These are phyloP conservation scores for Diarsia brunnea DNA, from an alignment of 2,888 invertebrate species.

Conservation along the genomic window DNA sequence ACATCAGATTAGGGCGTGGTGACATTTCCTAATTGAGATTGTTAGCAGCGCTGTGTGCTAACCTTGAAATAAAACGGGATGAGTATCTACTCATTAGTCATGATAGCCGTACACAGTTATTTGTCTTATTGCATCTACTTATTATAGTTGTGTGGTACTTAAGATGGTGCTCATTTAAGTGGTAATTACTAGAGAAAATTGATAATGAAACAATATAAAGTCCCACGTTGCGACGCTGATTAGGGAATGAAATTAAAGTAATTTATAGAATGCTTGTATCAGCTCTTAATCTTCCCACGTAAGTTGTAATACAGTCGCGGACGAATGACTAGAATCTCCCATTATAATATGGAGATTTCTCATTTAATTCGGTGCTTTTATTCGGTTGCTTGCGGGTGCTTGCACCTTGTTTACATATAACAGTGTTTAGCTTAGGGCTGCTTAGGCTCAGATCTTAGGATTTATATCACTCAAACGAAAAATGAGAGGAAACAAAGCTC, in stretches of 20 bases:
- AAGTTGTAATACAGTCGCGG: conserved; percentile 26
- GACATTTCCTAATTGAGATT: conserved; percentile 65
- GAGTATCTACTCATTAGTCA: conserved; percentile 54
- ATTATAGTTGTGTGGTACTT: conserved; percentile 1
- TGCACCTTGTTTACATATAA: conserved; percentile 9
- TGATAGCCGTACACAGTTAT: conserved; percentile 37
- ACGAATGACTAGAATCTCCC: conserved; percentile 22
- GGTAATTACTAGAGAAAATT: conserved; percentile 49
- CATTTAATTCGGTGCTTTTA: conserved; percentile 28
- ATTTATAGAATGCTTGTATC: conserved; percentile 56
- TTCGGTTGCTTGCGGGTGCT: too few relatives aligned
- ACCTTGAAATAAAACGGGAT: conserved; percentile 62
- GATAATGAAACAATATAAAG: conserved; percentile 53
- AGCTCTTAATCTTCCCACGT: conserved; percentile 55
- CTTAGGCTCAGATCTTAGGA: not conserved
- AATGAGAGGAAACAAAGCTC: not conserved
- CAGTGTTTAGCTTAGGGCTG: not conserved
- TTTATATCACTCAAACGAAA: not conserved
- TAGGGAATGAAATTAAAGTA: conserved; percentile 58
- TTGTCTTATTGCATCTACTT: conserved; percentile 25
- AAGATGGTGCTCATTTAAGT: conserved; percentile 29
- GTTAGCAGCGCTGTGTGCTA: conserved; percentile 51
- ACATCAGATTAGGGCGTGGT: conserved; percentile 61
- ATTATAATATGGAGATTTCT: conserved; percentile 31
- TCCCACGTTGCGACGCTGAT: conserved; percentile 52